Base-by-base conservation (phyloP, 2,888 invertebrate genomes). In the Cataglyphis livida region DNA sequence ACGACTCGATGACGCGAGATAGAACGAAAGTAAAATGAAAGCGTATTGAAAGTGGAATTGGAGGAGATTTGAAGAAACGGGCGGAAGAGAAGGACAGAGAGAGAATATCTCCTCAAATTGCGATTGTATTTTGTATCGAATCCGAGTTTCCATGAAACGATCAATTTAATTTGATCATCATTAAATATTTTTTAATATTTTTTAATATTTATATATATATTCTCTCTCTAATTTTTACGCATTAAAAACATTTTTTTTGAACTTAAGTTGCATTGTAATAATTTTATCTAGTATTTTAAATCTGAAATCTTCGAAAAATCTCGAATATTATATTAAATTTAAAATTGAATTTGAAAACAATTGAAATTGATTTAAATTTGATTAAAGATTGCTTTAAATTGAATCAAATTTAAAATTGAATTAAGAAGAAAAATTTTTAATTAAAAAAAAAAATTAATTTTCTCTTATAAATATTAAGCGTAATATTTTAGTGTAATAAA, bases 101-200 rank as follows among this genome's bases (percentile, higher is more conserved):
- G 15, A 18, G 44, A 38, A 10, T 15, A 44, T 4, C 21, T 15
- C 21, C 21, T 44, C 18, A 35, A 48, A 18, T 18, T 21, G 62
- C 21, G 32, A 74, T 62, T 51, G 12, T 28, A 12, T 61, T 59
- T 18, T n/a, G 3, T 35, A 48, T 35, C 35, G 35, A 51, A 62
- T 21, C n/a, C 15, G 15, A 62, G 25, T n/a, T 74, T 64, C 64
- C 3, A 64, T 64, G 61, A 61, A 61, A 61, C 70, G 18, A 54
- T 71, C 35, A 59, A 64, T 15, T 32, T 48, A 51, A 74, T 64
- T 28, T 64, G 18, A 21, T 3, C 25, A n/a, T 59, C 7, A 12
- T 59, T 54, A 18, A 35, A 25, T 25, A 25, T 38, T 15, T 44
- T 28, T 28, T 28, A 28, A 28, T 28, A 21, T 21, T 21, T 21